Percentiles rank a stretch among this genome's conserved stretches.
These are phyloP conservation scores for Drosophila antonietae DNA, from an alignment of 2,888 invertebrate species.

Conservation along the genomic window DNA sequence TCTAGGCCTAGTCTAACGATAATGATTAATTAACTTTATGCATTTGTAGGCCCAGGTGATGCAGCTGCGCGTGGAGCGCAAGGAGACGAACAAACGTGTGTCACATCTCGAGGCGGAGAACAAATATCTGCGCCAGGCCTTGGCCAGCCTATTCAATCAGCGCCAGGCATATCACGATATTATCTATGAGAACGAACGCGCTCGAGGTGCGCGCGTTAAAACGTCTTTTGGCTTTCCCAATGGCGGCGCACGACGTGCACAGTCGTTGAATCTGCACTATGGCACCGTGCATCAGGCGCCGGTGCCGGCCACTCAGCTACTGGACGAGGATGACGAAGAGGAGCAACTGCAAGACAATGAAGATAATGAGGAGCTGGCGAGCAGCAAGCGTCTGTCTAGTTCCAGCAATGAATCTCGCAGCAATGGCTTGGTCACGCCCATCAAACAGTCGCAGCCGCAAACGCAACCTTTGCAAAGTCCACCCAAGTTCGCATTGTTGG, in stretches of 20 bases:
- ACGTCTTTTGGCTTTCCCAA: constrained; percentile 62
- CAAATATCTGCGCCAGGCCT: constrained; percentile 84
- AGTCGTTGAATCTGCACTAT: constrained; percentile 82
- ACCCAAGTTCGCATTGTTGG: constrained; percentile 70
- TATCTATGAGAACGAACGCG: constrained; percentile 82
- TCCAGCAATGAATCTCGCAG: constrained; percentile 64
- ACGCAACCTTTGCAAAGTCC: constrained; percentile 53
- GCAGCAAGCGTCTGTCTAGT: constrained; percentile 55
- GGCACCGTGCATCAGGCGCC: constrained; percentile 83
- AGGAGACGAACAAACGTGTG: constrained; percentile 88
- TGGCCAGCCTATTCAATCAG: constrained; percentile 81
- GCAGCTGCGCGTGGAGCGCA: constrained; percentile 88
- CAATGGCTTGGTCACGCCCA: constrained; percentile 49
- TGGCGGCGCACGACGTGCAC: constrained; percentile 74
- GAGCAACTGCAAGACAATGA: constrained; percentile 36
- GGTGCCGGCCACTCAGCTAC: constrained; percentile 60
- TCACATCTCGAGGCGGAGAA: constrained; percentile 89
- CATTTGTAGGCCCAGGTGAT: constrained; percentile 87
- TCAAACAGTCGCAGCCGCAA: constrained; percentile 21
- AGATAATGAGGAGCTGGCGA: constrained; percentile 36
- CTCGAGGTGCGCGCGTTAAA: constrained; percentile 70
- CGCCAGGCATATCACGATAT: constrained; percentile 72
- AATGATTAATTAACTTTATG: background rate
- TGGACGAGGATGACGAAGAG: constrained; percentile 77
- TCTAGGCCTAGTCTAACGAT: background rate